Evolutionary conservation across 2,113 vertebrate species (phyloP), one percentile per base, ranked within the genome.

Genomic region (Poeciliopsis retropinna): DNA sequence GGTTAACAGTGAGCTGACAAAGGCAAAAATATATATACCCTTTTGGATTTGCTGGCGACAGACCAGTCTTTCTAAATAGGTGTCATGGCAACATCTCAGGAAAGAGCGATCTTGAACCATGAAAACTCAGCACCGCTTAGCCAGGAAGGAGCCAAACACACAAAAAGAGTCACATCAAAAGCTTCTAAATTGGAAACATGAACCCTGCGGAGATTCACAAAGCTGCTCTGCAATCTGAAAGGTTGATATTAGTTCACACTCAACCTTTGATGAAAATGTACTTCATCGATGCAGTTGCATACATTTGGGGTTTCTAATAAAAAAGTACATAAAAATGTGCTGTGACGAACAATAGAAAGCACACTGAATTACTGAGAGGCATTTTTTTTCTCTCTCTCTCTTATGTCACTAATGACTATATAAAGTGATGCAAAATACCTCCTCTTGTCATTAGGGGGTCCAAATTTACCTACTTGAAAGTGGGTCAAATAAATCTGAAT

Each of bases 1-100:
- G 29, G 27, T 60, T 75, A 41, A 63, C 64, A 14, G 29, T 51
- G 64, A 63, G 25, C 39, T 63, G 67, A 76, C 67, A 84, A 83
- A 78, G 61, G 85, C 74, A 80, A 81, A 69, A 76, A 79, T 80
- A 37, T 37, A 78, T 75, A 70, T n/a, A 14, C 3, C 34, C 5
- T 64, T 6, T 77, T 78, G 84, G 87, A 92, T 92, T 86, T 90
- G 82, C 85, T 80, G 81, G 82, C 80, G 64, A 76, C 80, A 78
- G 83, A 93, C 82, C 87, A 90, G 91, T 85, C 85, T 89, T 90
- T 91, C 82, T 80, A 84, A 83, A 88, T 85, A 91, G 91, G 81
- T 89, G 89, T 93, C 93, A 94, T 93, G 92, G 92, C 94, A 94
- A 93, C 90, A 84, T 91, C 89, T 92, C 80, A 82, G 76, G 86